Percentiles rank a stretch among this genome's conserved stretches.
Conservation (phyloP, 2,888 invertebrate species). For the Ophion obscuratus region DNA sequence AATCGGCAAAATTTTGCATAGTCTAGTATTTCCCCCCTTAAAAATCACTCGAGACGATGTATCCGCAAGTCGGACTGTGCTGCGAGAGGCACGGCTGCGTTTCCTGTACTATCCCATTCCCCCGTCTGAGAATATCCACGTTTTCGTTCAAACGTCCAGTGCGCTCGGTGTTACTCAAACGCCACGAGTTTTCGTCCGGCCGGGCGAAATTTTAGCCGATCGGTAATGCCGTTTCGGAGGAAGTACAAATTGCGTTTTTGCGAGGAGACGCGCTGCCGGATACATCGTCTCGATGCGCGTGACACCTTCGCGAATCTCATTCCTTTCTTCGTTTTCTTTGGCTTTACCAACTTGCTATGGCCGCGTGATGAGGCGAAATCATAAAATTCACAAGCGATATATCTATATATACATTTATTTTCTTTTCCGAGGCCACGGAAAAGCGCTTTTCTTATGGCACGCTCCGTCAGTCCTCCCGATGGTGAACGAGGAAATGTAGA, state of each 20-base stretch:
- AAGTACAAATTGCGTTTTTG: constrained; percentile 30
- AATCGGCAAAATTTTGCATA: too few species aligned
- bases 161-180: neutral
- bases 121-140: neutral
- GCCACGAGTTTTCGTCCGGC: neutral
- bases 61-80: neutral
- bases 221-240: neutral
- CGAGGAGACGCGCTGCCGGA: neutral
- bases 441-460: constrained; percentile 15
- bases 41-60: neutral
- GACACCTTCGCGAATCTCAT: neutral
- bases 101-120: too few species aligned
- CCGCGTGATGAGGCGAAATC: neutral
- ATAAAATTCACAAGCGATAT: neutral
- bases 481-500: constrained; percentile 54
- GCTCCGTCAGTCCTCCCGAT: constrained; percentile 29
- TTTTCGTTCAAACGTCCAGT: neutral
- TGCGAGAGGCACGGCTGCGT: neutral
- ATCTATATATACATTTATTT: neutral
- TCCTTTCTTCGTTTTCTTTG: neutral
- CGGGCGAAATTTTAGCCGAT: neutral
- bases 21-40: too few species aligned
- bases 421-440: constrained; percentile 17
- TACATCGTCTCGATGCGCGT: neutral
- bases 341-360: neutral